Evolutionary conservation across 2,113 vertebrate genomes (phyloP).

Genomic region (Myiagra hebetior): DNA sequence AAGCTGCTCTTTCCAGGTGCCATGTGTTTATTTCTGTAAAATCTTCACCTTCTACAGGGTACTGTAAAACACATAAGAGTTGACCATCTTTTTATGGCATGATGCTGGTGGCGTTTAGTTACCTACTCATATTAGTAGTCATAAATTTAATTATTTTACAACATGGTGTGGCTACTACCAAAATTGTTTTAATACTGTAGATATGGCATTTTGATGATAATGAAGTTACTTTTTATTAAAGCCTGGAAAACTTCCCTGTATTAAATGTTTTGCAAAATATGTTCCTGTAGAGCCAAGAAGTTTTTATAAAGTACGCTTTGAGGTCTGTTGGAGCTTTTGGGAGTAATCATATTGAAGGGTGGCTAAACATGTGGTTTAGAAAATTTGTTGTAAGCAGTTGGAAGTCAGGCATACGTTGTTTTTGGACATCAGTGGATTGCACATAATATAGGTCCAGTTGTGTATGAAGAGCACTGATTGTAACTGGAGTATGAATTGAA

Average conservation of each 20-base stretch:
- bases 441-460: not conserved
- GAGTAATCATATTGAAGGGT: not conserved
- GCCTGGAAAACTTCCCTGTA: not conserved
- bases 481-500: not conserved
- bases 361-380: not conserved
- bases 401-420: not conserved
- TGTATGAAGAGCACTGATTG: not conserved
- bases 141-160: not conserved
- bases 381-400: not conserved
- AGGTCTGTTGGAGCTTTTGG: not conserved
- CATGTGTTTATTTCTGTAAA: not conserved
- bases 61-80: not conserved
- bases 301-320: not conserved
- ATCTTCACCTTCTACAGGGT: fast-evolving
- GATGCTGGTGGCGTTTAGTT: not conserved
- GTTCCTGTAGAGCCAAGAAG: not conserved
- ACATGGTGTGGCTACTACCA: not conserved
- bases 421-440: not conserved
- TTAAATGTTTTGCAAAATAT: not conserved
- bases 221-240: not conserved
- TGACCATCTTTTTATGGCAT: not conserved
- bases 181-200: not conserved
- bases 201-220: not conserved
- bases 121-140: not conserved
- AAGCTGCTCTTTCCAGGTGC: not conserved